Evolutionary conservation across 2,113 vertebrate genomes (phyloP).

Genomic region (Urocolius indicus): DNA sequence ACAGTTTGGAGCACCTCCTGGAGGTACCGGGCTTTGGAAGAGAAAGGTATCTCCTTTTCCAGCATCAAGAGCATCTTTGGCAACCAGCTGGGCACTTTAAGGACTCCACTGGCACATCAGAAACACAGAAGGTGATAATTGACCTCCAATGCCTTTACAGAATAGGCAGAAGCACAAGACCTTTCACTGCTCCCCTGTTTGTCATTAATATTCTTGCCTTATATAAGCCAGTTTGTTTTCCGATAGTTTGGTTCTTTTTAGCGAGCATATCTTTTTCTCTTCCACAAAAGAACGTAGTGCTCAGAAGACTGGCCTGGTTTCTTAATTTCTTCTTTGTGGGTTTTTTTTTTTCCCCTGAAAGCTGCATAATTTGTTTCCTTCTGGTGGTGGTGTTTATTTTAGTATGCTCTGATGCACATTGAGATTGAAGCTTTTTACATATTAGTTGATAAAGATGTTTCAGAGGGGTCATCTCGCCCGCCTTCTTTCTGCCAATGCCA

Average conservation of each 20-base stretch:
- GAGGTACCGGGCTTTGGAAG: rapidly evolving
- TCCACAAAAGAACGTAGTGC: neutral
- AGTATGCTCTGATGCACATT: neutral
- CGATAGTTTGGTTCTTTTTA: neutral
- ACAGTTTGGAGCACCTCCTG: neutral
- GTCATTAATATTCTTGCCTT: neutral
- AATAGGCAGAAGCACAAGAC: neutral
- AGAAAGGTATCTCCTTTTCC: neutral
- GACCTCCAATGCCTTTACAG: neutral
- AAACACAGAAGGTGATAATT: neutral
- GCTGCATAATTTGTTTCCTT: neutral
- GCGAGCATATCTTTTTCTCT: neutral
- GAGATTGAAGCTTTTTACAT: neutral
- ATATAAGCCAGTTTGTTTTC: neutral
- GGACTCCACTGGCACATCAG: neutral
- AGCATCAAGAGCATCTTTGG: neutral
- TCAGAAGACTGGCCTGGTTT: neutral
- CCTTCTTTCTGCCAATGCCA: neutral
- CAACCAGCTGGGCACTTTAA: neutral
- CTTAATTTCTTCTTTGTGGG: neutral
- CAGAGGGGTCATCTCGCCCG: neutral
- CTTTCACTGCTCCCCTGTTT: neutral
- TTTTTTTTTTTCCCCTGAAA: neutral
- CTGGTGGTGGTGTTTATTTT: neutral
- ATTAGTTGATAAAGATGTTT: neutral